Conservation (phyloP, 2,888 invertebrate species). For the Eupithecia abbreviata region DNA sequence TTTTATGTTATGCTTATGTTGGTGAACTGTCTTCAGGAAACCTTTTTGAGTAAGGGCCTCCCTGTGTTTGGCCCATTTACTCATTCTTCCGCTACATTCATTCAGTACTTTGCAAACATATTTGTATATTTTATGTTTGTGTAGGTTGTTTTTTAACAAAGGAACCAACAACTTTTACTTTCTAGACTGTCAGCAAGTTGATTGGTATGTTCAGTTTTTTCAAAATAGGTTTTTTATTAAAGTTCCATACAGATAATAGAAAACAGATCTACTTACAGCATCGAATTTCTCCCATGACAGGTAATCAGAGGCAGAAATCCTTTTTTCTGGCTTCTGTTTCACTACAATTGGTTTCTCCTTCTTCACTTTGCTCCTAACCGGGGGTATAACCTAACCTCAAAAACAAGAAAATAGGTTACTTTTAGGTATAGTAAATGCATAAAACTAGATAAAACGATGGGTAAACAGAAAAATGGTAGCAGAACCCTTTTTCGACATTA, state of each 20-base stretch:
- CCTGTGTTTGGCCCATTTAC: no score
- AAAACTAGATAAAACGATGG: background rate
- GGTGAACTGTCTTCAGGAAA: no score
- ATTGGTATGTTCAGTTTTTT: background rate
- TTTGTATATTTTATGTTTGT: no score
- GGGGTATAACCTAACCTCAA: slow-evolving; percentile 77
- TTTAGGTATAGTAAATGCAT: background rate
- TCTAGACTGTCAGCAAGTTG: no score
- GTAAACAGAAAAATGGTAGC: background rate
- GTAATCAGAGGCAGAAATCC: slow-evolving; percentile 87
- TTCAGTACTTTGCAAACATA: no score
- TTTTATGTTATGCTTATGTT: no score
- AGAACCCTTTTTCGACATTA: background rate
- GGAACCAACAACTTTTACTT: no score
- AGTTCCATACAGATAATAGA: background rate
- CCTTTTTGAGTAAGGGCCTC: no score
- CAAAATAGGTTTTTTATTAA: background rate
- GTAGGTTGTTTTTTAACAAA: no score
- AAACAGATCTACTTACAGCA: slow-evolving; percentile 81
- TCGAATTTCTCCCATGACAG: slow-evolving; percentile 91
- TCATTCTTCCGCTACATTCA: no score
- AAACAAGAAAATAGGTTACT: slow-evolving; percentile 32
- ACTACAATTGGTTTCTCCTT: slow-evolving; percentile 67
- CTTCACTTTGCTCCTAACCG: slow-evolving; percentile 79
- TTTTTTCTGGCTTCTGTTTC: slow-evolving; percentile 66